Evolutionary conservation across 1,140 invertebrate genomes (phyloP), one percentile per base, ranked within the genome.

Genomic region (Meloidogyne exigua): DNA sequence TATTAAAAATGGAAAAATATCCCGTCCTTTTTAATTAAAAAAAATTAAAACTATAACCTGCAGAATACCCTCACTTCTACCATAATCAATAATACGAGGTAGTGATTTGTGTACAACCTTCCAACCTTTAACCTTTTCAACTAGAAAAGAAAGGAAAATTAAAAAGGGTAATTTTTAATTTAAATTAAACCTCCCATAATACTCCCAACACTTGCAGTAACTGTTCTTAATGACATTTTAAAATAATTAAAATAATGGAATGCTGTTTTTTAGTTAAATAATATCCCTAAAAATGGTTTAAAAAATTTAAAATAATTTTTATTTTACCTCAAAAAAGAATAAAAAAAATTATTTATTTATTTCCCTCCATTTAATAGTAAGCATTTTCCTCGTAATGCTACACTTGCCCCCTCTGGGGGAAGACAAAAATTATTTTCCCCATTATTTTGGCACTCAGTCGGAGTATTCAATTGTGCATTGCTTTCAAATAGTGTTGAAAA

Each of bases 1-100:
- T n/a, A n/a, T n/a, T n/a, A n/a, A n/a, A n/a, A n/a, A n/a, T n/a
- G n/a, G n/a, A n/a, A n/a, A n/a, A n/a, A n/a, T n/a, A n/a, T n/a
- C n/a, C n/a, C n/a, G n/a, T n/a, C n/a, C 28, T 32, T 26, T 12
- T 1, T 18, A 75, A n/a, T 21, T 82, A 80, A 62, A 42, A 65
- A 39, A 79, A 36, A n/a, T 84, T 76, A 13, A 69, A 39, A 39
- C 28, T 3, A 32, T 67, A 36, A 81, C 64, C 69, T 87, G 85
- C 2, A 87, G 74, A 62, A 87, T 87, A 13, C 85, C 85, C 25
- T 87, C 85, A 44, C 57, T 82, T 62, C 85, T 32, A 0, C 85
- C 85, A 72, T 87, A 87, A 75, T 87, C 85, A 49, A 87, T 78
- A 25, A 87, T 81, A 57, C 83, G 73, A 1, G 85, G 86, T 25